Percentiles rank a stretch among this genome's conserved stretches.
These are phyloP conservation scores for Drosophila kambysellisi DNA, from an alignment of 2,888 invertebrate genomes.

Conservation along the genomic window DNA sequence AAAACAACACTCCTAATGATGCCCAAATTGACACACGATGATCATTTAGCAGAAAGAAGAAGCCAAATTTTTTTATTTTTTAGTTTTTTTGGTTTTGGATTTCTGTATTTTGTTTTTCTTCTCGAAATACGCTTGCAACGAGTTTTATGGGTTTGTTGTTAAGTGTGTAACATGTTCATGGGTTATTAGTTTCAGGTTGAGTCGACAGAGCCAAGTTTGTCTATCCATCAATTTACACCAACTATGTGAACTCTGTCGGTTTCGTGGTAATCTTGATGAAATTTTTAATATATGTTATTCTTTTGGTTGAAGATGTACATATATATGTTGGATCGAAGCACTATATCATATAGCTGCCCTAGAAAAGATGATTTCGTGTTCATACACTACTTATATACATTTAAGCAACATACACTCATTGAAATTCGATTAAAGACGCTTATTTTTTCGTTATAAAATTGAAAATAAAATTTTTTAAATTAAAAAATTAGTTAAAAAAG, in stretches of 20 bases:
- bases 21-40: slow-evolving; percentile 79
- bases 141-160: background rate
- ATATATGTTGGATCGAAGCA: background rate
- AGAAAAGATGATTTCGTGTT: background rate
- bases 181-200: background rate
- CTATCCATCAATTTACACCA: background rate
- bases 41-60: slow-evolving; percentile 74
- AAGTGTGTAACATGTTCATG: background rate
- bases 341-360: background rate
- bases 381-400: background rate
- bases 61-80: slow-evolving; percentile 47
- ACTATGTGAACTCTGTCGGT: background rate
- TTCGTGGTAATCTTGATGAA: background rate
- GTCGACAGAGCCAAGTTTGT: background rate
- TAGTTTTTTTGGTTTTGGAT: slow-evolving; percentile 30
- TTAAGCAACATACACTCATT: background rate
- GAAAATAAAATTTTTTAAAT: no score
- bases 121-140: slow-evolving; percentile 21
- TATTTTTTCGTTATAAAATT: no score
- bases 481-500: no score
- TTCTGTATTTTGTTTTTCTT: slow-evolving; percentile 17
- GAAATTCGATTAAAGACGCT: no score
- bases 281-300: background rate
- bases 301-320: no score
- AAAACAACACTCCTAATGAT: slow-evolving; percentile 72